These are phyloP conservation scores for Carcina quercana DNA, from an alignment of 2,888 invertebrate genomes.

Conservation along the genomic window DNA sequence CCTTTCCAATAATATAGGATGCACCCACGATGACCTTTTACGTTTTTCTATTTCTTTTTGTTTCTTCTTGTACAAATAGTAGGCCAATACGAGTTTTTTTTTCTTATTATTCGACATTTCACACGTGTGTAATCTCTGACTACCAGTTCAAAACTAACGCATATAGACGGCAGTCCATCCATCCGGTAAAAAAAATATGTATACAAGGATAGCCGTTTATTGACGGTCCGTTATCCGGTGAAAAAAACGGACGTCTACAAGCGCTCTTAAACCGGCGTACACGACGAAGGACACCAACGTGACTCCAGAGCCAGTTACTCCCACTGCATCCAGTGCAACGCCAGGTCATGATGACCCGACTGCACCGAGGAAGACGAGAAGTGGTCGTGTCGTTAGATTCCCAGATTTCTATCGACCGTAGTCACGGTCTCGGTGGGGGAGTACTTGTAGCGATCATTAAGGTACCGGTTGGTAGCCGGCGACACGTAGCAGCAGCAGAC, in stretches of 20 bases:
- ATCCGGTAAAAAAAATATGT: slow-evolving; percentile 15
- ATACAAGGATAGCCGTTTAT: slow-evolving; percentile 15
- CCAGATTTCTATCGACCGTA: too few relatives aligned
- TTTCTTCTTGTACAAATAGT: slow-evolving; percentile 23
- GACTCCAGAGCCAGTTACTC: too few relatives aligned
- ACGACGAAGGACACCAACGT: too few relatives aligned
- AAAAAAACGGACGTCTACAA: slow-evolving; percentile 15
- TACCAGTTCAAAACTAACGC: slow-evolving; percentile 14
- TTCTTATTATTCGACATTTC: slow-evolving; percentile 19
- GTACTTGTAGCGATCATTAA: too few relatives aligned
- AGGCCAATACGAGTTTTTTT: slow-evolving; percentile 20
- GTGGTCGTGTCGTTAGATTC: too few relatives aligned
- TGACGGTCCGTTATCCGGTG: slow-evolving; percentile 16
- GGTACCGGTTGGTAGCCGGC: slow-evolving; percentile 6
- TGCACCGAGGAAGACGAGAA: too few relatives aligned
- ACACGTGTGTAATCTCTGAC: slow-evolving; percentile 16
- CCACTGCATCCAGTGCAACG: too few relatives aligned
- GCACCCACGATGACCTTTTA: slow-evolving; percentile 23
- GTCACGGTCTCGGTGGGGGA: too few relatives aligned
- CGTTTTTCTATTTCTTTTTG: slow-evolving; percentile 22
- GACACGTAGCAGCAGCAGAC: too few relatives aligned
- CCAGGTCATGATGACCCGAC: too few relatives aligned
- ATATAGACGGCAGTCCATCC: slow-evolving; percentile 18
- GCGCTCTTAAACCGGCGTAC: too few relatives aligned
- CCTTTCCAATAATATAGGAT: slow-evolving; percentile 25